Percentiles rank a stretch among this genome's conserved stretches.
These are phyloP conservation scores for Pandemis corylana DNA, from an alignment of 2,888 invertebrate species.

Conservation along the genomic window DNA sequence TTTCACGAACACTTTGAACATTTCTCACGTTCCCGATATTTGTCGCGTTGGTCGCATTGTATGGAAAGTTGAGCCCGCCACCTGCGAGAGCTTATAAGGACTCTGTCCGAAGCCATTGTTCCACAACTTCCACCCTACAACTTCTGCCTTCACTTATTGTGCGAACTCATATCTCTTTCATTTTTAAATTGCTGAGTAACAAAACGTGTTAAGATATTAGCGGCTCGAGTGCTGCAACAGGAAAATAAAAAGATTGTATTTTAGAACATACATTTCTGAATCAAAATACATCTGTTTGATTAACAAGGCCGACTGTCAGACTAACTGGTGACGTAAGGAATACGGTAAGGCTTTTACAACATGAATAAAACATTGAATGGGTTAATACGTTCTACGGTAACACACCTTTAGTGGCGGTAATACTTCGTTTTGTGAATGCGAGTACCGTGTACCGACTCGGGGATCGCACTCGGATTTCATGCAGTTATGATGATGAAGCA, in stretches of 20 bases:
- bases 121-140: conserved; percentile 57
- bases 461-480: conserved; percentile 50
- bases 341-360: conserved; percentile 26
- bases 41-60: conserved; percentile 57
- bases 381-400: conserved; percentile 2
- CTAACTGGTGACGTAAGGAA: conserved; percentile 6
- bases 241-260: conserved; percentile 39
- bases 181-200: conserved; percentile 56
- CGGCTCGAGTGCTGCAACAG: conserved; percentile 44
- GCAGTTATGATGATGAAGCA: conserved; percentile 70
- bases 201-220: conserved; percentile 46
- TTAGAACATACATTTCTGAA: conserved; percentile 16
- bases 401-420: neutral
- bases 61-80: conserved; percentile 61
- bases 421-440: conserved; percentile 28
- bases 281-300: neutral
- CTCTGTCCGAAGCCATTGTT: conserved; percentile 62
- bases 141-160: conserved; percentile 63
- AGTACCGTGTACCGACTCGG: conserved; percentile 28
- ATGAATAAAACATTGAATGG: conserved; percentile 29
- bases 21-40: conserved; percentile 61
- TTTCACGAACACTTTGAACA: conserved; percentile 51
- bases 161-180: conserved; percentile 50
- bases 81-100: conserved; percentile 71
- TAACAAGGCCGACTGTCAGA: conserved; percentile 14